phyloP scores from a whole-genome alignment of 2,113 vertebrate genomes.

The Syrrhaptes paradoxus region DNA sequence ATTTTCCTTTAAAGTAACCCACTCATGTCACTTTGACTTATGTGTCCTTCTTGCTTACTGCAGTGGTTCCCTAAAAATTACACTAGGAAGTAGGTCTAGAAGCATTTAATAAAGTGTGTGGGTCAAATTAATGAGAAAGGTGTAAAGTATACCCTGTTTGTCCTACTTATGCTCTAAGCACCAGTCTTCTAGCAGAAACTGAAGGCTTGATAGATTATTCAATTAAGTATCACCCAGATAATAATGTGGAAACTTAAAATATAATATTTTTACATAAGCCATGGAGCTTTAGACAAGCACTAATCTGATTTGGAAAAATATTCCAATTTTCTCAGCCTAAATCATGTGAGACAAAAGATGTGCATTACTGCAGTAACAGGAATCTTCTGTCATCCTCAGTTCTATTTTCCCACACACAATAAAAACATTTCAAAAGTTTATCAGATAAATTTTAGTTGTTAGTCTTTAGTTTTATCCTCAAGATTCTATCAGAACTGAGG shows the following conservation, averaged over 20 bases:
- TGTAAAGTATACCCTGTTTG: not conserved
- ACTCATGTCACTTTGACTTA: not conserved
- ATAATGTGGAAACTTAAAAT: not conserved
- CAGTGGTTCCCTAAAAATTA: not conserved
- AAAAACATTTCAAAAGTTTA: not conserved
- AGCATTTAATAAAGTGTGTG: not conserved
- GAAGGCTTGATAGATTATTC: not conserved
- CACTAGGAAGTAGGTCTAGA: not conserved
- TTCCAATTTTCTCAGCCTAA: not conserved
- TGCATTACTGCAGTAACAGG: not conserved
- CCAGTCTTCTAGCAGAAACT: not conserved
- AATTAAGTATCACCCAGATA: not conserved
- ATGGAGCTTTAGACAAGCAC: not conserved
- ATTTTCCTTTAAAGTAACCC: not conserved
- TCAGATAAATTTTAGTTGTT: not conserved
- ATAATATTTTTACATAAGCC: not conserved
- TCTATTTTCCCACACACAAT: not conserved
- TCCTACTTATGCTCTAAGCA: not conserved
- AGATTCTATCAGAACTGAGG: not conserved
- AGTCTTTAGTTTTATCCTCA: not conserved
- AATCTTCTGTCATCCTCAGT: not conserved
- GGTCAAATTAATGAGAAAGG: not conserved
- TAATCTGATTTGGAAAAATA: not conserved
- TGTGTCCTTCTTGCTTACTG: not conserved
- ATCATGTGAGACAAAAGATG: not conserved